Conservation (phyloP, 1,140 invertebrate species). For the Aculops lycopersici region DNA sequence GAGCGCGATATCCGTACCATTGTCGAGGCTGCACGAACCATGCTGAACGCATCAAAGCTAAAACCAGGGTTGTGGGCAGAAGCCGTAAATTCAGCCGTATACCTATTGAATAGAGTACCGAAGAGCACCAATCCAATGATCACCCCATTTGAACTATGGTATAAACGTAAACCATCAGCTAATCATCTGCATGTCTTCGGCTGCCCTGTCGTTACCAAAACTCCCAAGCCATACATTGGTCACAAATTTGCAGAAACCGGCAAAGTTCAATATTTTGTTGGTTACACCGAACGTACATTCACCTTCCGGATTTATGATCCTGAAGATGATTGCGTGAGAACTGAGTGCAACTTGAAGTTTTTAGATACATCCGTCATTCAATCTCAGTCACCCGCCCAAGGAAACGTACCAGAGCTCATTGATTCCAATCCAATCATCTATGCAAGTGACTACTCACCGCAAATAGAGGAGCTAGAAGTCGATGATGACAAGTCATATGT, state of each 20-base stretch:
- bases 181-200: constrained; percentile 3
- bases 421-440: too few species aligned
- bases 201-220: constrained; percentile 1
- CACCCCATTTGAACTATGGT: constrained; percentile 9
- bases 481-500: too few species aligned
- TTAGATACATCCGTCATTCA: too few species aligned
- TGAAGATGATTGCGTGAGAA: too few species aligned
- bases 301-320: too few species aligned
- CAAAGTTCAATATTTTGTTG: constrained; percentile 8
- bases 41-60: constrained; percentile 12
- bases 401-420: too few species aligned
- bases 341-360: too few species aligned
- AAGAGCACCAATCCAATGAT: background rate
- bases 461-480: too few species aligned
- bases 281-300: constrained; percentile 7
- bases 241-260: constrained; percentile 10
- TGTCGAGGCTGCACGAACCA: constrained; percentile 16
- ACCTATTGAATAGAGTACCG: constrained; percentile 6
- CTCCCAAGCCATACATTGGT: too few species aligned
- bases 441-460: too few species aligned
- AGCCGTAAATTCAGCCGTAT: constrained; percentile 9
- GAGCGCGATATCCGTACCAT: constrained; percentile 17
- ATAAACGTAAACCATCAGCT: constrained; percentile 6
- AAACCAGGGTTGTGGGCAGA: constrained; percentile 11
- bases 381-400: too few species aligned